Conservation (phyloP, 2,797 vertebrate species). For the Phrynocephalus forsythii region DNA sequence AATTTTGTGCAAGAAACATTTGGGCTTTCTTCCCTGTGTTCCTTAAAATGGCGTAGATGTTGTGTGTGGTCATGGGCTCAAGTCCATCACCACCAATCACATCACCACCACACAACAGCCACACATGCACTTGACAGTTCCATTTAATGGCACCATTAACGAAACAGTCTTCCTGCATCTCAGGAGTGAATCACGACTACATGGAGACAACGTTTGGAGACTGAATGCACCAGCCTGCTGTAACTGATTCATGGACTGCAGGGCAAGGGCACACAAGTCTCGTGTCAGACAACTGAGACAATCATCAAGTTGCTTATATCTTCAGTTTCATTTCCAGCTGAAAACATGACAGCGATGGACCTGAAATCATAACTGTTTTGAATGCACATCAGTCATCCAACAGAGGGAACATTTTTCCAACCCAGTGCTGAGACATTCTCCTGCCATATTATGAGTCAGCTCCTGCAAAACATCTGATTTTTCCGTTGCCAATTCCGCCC, state of each 20-base stretch:
- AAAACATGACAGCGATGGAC: slow-evolving; percentile 66
- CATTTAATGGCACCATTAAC: background rate
- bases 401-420: slow-evolving; percentile 61
- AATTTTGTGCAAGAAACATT: no score
- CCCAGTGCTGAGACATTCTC: slow-evolving; percentile 56
- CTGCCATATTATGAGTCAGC: slow-evolving; percentile 55
- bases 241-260: background rate
- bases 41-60: no score
- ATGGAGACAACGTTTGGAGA: background rate
- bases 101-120: background rate
- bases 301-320: background rate
- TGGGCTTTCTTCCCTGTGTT: no score
- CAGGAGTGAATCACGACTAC: background rate
- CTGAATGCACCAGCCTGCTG: background rate
- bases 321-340: slow-evolving; percentile 54
- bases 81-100: no score
- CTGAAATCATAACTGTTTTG: slow-evolving; percentile 61
- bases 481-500: slow-evolving; percentile 59
- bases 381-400: slow-evolving; percentile 56
- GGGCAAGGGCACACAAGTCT: background rate
- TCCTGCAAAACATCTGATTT: slow-evolving; percentile 69
- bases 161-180: background rate
- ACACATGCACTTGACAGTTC: background rate
- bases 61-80: no score
- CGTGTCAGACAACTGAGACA: background rate